Evolutionary conservation across 2,888 invertebrate genomes (phyloP).

Genomic region (Magallana nippona): DNA sequence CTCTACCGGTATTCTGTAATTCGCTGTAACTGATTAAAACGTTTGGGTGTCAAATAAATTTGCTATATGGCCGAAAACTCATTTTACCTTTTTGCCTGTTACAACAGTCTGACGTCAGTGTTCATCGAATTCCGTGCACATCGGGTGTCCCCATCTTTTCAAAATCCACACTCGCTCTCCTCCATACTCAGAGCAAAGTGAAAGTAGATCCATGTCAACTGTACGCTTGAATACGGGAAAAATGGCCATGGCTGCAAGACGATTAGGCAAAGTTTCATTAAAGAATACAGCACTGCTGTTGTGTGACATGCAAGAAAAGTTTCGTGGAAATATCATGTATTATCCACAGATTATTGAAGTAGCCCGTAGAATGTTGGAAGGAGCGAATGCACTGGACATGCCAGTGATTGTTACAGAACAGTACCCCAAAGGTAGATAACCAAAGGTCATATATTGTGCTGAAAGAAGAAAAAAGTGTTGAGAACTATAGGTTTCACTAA

Average conservation of each 20-base stretch:
- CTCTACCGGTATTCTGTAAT: too few species aligned
- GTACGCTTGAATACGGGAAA: slow-evolving; percentile 11
- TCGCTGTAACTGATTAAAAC: too few species aligned
- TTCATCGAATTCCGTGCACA: too few species aligned
- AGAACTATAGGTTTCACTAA: too few species aligned
- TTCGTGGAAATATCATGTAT: slow-evolving; percentile 76
- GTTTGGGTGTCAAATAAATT: too few species aligned
- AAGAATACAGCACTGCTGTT: slow-evolving; percentile 77
- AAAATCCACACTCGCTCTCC: too few species aligned
- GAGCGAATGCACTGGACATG: slow-evolving; percentile 82
- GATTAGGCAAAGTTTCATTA: slow-evolving; percentile 69
- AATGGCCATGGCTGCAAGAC: slow-evolving; percentile 59
- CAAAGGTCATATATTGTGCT: slow-evolving; percentile 15
- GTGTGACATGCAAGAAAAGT: slow-evolving; percentile 80
- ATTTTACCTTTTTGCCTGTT: too few species aligned
- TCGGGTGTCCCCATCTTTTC: too few species aligned
- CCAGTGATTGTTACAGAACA: slow-evolving; percentile 84
- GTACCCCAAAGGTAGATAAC: slow-evolving; percentile 82
- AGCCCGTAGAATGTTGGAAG: slow-evolving; percentile 79
- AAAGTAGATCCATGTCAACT: slow-evolving; percentile 37
- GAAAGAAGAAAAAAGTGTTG: too few species aligned
- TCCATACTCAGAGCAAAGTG: background rate
- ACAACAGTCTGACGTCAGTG: too few species aligned
- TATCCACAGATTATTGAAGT: slow-evolving; percentile 78
- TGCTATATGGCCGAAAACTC: too few species aligned